Evolutionary conservation across 2,113 vertebrate genomes (phyloP), one percentile per base, ranked within the genome.

Genomic region (Cyphomyrus plagiostoma): DNA sequence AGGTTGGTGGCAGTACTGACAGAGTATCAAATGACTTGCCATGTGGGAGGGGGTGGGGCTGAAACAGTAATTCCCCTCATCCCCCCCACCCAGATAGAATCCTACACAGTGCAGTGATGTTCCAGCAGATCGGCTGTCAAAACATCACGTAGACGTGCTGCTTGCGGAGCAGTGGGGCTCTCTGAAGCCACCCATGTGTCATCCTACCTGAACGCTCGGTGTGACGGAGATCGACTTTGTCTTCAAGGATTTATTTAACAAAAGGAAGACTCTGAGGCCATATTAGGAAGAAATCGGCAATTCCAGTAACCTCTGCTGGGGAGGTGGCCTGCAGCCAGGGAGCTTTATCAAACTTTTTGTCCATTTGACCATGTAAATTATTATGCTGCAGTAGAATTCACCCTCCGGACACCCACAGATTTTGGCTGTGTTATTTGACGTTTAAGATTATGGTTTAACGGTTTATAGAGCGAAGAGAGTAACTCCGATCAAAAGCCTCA

Each of bases 181-280:
- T 84, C 45, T 46, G 82, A 46, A 84, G 45, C 82, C 19, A 84
- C 45, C 82, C 23, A 46, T 84, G 39, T 84, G 82, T 46, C 82
- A 84, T 84, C 82, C 82, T 46, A 84, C 82, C 82, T 84, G 45
- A 84, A n/a, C 15, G 11, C 45, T 45, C 23, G 0, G 82, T 42
- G 23, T 84, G 82, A 23, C n/a, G 21, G 82, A 23, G 45, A 84
- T 48, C 39, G 3, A 19, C 35, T 7, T 7, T 84, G 82, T 84
- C 35, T 80, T 42, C 74, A 80, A 80, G 74, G 17, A 80, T 42
- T 80, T 80, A 80, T 80, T 80, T 80, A 80, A 80, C 74, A 42
- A 42, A 80, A 80, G 35, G 35, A 35, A 80, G 35, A 80, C 30
- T 77, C 70, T 39, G 74, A 80, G 74, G 74, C 74, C 74, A 80